Evolutionary conservation across 2,113 vertebrate species (phyloP).

Genomic region (Pavo muticus): DNA sequence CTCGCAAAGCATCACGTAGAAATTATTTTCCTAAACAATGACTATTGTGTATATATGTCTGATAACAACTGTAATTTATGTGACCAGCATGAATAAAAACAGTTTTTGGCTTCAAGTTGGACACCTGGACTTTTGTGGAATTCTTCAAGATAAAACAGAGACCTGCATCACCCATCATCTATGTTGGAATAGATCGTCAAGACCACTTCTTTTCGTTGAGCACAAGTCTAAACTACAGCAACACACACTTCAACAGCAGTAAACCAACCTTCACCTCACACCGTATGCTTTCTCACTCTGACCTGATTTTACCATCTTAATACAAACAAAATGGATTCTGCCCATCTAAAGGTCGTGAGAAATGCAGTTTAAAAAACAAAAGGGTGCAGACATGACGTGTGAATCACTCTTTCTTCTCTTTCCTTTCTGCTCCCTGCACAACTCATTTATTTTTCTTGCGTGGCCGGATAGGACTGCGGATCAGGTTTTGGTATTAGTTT

Average conservation of each 20-base stretch:
- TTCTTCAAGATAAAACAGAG: neutral
- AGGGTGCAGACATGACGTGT: rapidly evolving
- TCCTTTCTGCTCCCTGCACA: neutral
- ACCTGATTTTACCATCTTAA: neutral
- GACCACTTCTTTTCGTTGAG: neutral
- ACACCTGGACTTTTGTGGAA: neutral
- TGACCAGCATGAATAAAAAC: conserved; percentile 38
- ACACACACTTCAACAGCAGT: neutral
- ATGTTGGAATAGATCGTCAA: neutral
- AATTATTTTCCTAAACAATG: neutral
- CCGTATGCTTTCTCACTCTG: neutral
- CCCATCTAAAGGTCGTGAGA: neutral
- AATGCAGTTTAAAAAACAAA: neutral
- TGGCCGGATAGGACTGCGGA: neutral
- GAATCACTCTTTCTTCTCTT: neutral
- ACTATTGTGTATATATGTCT: neutral
- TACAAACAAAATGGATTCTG: neutral
- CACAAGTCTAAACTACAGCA: neutral
- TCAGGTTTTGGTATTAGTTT: neutral
- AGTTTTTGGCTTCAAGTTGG: neutral
- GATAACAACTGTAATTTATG: conserved; percentile 41
- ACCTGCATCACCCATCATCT: too few species aligned
- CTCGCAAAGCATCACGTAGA: neutral
- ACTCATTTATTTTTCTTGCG: neutral
- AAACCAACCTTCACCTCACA: neutral